A percentile compares a stretch with the other conserved stretches of the same genome.
Conservation (phyloP, 1,140 invertebrate genomes). For the Coptotermes formosanus region DNA sequence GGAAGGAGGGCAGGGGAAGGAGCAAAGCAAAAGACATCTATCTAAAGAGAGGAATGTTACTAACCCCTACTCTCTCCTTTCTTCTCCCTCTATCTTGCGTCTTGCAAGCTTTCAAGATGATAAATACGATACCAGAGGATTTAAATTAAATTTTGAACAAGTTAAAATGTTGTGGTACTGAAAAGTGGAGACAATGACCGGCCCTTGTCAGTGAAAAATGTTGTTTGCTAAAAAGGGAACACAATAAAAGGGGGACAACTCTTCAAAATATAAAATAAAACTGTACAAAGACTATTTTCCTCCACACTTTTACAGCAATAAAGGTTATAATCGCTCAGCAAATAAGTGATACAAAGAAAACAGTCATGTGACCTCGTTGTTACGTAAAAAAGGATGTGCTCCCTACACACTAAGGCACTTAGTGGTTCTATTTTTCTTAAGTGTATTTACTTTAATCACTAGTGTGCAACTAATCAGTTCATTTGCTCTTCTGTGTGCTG, state of each 20-base stretch:
- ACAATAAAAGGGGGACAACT: neutral
- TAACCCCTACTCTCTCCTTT: no score
- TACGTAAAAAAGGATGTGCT: no score
- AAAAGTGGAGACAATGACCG: constrained; percentile 14
- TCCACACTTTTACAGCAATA: neutral
- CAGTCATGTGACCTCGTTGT: no score
- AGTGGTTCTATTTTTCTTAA: no score
- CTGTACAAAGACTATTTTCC: neutral
- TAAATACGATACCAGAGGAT: constrained; percentile 28
- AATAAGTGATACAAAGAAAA: no score
- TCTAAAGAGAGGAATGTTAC: neutral
- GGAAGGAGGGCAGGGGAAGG: neutral
- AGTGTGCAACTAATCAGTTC: no score
- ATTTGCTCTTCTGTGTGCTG: no score
- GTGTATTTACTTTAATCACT: no score
- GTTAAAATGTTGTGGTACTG: constrained; percentile 17
- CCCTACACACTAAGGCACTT: no score
- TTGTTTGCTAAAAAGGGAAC: constrained; percentile 15
- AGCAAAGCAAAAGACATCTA: neutral
- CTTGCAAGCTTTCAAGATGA: constrained; percentile 25
- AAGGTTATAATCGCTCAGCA: neutral
- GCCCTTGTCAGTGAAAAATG: constrained; percentile 20
- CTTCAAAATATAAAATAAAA: neutral
- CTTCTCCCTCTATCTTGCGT: neutral
- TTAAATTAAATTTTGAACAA: constrained; percentile 29